These are phyloP conservation scores for Cherax quadricarinatus DNA, from an alignment of 1,140 invertebrate genomes.

Conservation along the genomic window DNA sequence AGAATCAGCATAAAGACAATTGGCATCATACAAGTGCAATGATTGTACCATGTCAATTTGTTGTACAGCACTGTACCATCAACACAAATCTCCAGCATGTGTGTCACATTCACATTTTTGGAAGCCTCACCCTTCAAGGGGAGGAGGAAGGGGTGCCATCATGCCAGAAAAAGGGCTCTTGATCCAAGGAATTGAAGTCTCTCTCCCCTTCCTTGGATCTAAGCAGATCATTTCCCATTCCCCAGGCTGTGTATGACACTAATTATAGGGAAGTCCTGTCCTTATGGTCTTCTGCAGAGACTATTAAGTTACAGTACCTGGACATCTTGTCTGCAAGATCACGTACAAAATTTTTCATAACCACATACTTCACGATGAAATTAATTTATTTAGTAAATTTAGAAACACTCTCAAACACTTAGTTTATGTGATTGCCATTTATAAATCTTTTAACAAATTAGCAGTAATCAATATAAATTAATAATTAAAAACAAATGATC, in stretches of 20 bases:
- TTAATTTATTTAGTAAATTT: background rate
- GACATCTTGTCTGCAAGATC: background rate
- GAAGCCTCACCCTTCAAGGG: background rate
- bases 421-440: background rate
- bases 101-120: background rate
- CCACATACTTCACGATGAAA: background rate
- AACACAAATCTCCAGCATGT: background rate
- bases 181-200: too few relatives aligned
- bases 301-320: background rate
- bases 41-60: background rate
- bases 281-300: background rate
- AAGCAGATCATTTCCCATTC: too few relatives aligned
- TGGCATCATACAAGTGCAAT: background rate
- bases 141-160: too few relatives aligned
- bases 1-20: background rate
- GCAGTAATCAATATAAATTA: background rate
- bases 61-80: background rate
- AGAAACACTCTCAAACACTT: background rate
- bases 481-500: background rate
- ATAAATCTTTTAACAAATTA: background rate
- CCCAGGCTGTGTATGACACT: too few relatives aligned
- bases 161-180: too few relatives aligned
- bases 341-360: background rate
- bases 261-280: too few relatives aligned
- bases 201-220: too few relatives aligned